Percentiles rank a stretch among this genome's conserved stretches.
Conservation (phyloP, 1,140 invertebrate species). For the Drosophila bocki region DNA sequence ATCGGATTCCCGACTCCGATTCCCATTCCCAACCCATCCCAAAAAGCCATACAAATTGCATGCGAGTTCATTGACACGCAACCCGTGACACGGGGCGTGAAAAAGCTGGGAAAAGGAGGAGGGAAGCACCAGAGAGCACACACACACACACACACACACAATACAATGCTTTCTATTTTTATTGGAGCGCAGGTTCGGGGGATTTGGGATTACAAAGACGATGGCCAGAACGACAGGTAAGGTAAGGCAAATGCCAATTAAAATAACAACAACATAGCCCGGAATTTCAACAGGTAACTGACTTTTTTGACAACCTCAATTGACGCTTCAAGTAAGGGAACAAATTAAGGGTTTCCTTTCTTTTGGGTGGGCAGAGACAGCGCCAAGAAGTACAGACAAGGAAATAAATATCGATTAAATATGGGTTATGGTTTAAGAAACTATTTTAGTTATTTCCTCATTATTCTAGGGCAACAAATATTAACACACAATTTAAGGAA, state of each 20-base stretch:
- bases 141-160: constrained; percentile 8
- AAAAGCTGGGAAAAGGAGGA: neutral
- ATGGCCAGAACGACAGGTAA: constrained; percentile 41
- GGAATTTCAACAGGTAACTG: constrained; percentile 76
- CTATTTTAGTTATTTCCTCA: constrained; percentile 3
- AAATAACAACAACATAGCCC: constrained; percentile 58
- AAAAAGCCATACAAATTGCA: constrained; percentile 77
- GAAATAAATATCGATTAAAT: constrained; percentile 37
- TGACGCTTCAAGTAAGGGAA: constrained; percentile 25
- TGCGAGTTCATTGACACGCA: constrained; percentile 79
- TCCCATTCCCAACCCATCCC: neutral
- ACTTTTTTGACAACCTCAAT: constrained; percentile 51
- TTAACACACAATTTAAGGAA: neutral
- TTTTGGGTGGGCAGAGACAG: neutral
- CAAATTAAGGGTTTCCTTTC: constrained; percentile 2
- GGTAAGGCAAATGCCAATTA: constrained; percentile 75
- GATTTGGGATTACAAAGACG: constrained; percentile 37
- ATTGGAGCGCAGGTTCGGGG: constrained; percentile 42
- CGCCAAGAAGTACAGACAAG: constrained; percentile 8
- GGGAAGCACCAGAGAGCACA: neutral
- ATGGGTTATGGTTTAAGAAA: neutral
- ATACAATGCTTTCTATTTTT: constrained; percentile 61
- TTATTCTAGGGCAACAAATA: constrained; percentile 6
- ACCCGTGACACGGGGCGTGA: constrained; percentile 50
- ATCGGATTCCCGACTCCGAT: constrained; percentile 20